phyloP scores from a whole-genome alignment of 2,797 vertebrate genomes.

The Tenualosa ilisha region DNA sequence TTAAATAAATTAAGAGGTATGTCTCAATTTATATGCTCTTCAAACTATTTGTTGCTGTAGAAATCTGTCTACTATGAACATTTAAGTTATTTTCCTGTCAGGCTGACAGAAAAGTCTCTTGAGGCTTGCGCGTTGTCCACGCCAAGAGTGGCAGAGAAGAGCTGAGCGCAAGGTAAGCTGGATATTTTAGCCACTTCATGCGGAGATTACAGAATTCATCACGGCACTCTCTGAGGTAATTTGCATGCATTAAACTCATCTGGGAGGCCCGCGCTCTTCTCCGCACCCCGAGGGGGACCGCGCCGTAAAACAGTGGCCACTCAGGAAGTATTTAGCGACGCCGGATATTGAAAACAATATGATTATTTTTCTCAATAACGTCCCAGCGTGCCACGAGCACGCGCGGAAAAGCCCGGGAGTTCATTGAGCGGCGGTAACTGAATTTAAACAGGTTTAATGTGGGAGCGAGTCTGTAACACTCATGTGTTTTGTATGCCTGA shows the following conservation, averaged over 20 bases:
- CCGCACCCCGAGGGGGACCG: slow-evolving; percentile 34
- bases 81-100: slow-evolving; percentile 22
- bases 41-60: neutral
- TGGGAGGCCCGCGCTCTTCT: neutral
- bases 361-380: slow-evolving; percentile 80
- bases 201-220: neutral
- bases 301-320: slow-evolving; percentile 44
- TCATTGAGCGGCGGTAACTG: slow-evolving; percentile 14
- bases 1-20: neutral
- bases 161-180: neutral
- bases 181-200: slow-evolving; percentile 6
- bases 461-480: slow-evolving; percentile 18
- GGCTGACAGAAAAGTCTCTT: slow-evolving; percentile 10
- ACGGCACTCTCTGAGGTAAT: slow-evolving; percentile 37
- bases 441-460: slow-evolving; percentile 18
- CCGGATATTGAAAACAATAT: slow-evolving; percentile 63
- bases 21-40: neutral
- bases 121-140: neutral
- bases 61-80: neutral
- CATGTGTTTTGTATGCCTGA: neutral
- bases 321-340: slow-evolving; percentile 37
- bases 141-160: neutral
- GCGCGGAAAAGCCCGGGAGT: slow-evolving; percentile 33
- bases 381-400: slow-evolving; percentile 49
- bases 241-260: slow-evolving; percentile 51